These are phyloP conservation scores for Buceros bicornis DNA, from an alignment of 2,797 vertebrate species.

Conservation along the genomic window DNA sequence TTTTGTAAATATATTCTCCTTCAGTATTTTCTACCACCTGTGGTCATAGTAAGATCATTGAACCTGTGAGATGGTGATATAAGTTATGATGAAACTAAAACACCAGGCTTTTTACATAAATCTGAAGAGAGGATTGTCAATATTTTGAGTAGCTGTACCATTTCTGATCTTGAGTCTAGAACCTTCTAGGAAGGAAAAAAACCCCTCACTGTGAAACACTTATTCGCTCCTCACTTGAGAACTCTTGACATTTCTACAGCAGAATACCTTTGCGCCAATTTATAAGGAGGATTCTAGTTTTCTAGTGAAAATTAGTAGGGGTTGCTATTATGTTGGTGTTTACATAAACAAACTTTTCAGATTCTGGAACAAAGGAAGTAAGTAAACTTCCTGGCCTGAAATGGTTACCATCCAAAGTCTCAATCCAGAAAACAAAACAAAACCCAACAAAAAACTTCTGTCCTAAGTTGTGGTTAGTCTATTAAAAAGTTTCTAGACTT, in stretches of 20 bases:
- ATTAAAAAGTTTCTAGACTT: background rate
- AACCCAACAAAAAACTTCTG: background rate
- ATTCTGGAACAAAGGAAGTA: background rate
- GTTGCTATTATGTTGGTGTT: background rate
- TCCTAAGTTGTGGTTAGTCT: background rate
- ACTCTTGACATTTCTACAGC: background rate
- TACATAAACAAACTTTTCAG: background rate
- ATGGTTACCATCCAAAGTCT: background rate
- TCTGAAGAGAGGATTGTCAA: background rate
- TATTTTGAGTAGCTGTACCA: background rate
- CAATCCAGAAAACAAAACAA: background rate
- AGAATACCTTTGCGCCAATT: background rate
- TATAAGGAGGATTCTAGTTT: background rate
- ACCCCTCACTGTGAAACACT: background rate
- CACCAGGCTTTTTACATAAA: accelerated
- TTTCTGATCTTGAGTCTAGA: background rate
- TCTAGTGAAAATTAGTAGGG: background rate
- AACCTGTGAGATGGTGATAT: background rate
- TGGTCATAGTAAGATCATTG: background rate
- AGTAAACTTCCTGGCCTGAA: background rate
- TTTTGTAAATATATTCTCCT: background rate
- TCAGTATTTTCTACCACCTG: background rate
- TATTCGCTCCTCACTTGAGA: background rate
- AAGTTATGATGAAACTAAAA: background rate
- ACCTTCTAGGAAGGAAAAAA: background rate